Evolutionary conservation across 2,113 vertebrate species (phyloP), one percentile per base, ranked within the genome.

Genomic region (Ciconia maguari): DNA sequence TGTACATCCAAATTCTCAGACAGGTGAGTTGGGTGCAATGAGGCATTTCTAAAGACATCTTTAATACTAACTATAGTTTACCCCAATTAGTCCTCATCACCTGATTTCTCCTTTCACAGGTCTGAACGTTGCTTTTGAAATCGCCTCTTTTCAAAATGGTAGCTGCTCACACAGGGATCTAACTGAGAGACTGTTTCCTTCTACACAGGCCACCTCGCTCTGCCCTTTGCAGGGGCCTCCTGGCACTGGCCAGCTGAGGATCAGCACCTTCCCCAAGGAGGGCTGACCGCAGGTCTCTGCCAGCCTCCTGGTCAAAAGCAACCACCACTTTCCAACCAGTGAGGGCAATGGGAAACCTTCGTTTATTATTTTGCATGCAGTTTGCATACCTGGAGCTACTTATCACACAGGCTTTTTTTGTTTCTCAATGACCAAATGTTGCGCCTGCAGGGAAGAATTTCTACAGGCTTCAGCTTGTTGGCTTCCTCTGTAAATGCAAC

Each of bases 251-350:
- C 82, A 75, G 25, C 57, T 41, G 66, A 74, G 38, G 52, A 83
- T 42, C 57, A 65, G 10, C 78, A 80, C 24, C 30, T 29, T 66
- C 72, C 62, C 70, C 36, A 29, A 9, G 64, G 17, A 18, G 14
- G 48, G 61, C 17, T 52, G 34, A 38, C 58, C 1, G 0, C 58
- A 86, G 60, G 34, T 69, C 55, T 57, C 26, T 1, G 3, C 14
- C 34, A 27, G 60, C 10, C 44, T 74, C 52, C 41, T 42, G 55
- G 60, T 52, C 74, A 94, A 91, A 71, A 77, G 72, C 48, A 78
- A 36, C 34, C 9, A 1, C 17, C 0, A 0, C 74, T 27, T 78
- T 69, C 46, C 69, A 92, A 38, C 1, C 0, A 80, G 22, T 17
- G 32, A 69, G 62, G 78, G 69, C 81, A 86, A 83, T 0, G 2